These are phyloP conservation scores for Enteromius radiatus DNA, from an alignment of 2,797 vertebrate genomes.

Conservation along the genomic window DNA sequence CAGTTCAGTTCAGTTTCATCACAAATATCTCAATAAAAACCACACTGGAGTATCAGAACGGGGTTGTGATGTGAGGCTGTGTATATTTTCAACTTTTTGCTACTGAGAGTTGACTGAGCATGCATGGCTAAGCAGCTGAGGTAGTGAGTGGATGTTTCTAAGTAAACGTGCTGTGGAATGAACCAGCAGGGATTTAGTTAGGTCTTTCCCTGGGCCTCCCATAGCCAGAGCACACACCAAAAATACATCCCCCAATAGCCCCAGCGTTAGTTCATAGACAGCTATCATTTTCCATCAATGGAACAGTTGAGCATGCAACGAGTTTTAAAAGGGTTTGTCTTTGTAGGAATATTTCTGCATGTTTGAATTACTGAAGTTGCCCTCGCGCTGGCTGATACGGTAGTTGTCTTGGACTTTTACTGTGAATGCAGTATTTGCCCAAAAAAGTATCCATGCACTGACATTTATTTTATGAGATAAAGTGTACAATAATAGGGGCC, in stretches of 20 bases:
- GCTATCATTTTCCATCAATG: constrained; percentile 28
- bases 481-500: not conserved
- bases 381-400: too few species aligned
- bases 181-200: constrained; percentile 29
- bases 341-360: not conserved
- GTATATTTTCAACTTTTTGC: not conserved
- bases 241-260: constrained; percentile 46
- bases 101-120: constrained; percentile 7
- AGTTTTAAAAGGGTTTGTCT: constrained; percentile 8
- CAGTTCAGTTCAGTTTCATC: not conserved
- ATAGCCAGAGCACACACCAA: constrained; percentile 1
- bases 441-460: not conserved
- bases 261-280: constrained; percentile 13
- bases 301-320: not conserved
- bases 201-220: constrained; percentile 31
- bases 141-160: constrained; percentile 14
- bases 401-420: not conserved
- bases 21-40: not conserved
- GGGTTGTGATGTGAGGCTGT: not conserved
- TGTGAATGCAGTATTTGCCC: not conserved
- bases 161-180: constrained; percentile 17
- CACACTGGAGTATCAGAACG: not conserved
- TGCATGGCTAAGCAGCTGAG: constrained; percentile 18
- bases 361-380: not conserved
- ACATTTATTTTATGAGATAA: not conserved